Base-by-base conservation (phyloP, 2,888 invertebrate genomes). In the Xylota sylvarum region DNA sequence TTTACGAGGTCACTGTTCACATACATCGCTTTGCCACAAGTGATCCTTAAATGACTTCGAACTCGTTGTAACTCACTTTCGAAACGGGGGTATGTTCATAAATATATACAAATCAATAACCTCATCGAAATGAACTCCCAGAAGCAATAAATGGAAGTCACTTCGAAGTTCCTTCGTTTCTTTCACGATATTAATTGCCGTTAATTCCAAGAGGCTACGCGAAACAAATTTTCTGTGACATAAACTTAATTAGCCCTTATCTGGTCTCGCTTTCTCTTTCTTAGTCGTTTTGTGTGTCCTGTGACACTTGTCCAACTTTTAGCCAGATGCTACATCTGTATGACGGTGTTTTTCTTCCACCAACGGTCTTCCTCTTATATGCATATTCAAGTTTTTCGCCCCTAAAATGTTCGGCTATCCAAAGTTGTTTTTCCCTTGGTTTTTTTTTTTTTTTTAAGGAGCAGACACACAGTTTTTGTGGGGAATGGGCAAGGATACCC, bases 201-300 rank as follows among this genome's bases (percentile, higher is more conserved):
- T 89, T 89, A 90, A 90, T 89, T 89, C 89, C 89, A 90, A 89
- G 88, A 90, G 90, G 89, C 89, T 88, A 90, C 90, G 90, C 90
- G 91, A 91, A 92, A 91, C 91, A 92, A 92, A 92, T 92, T 92
- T 91, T 90, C 91, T 90, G 90, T 92, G 92, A 92, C 92, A 92
- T 90, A 92, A 92, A 92, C 92, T 91, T 92, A 92, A 92, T 92
- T 92, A 92, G 91, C 91, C 92, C 91, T 90, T 91, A 91, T 88
- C 87, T 60, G 52, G 52, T 37, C 50, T 46, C 56, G 46, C 50
- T 35, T 64, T 40, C 32, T 55, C 52, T 14, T 23, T 27, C 48
- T 14, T 1, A 19, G 9, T 12, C 10, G 7, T 69, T 32, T 27
- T 70, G 58, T 46, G 43, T 46, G 35, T 9, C 17, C 17, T 52